Conservation (phyloP, 2,888 invertebrate species). For the Drepana falcataria region DNA sequence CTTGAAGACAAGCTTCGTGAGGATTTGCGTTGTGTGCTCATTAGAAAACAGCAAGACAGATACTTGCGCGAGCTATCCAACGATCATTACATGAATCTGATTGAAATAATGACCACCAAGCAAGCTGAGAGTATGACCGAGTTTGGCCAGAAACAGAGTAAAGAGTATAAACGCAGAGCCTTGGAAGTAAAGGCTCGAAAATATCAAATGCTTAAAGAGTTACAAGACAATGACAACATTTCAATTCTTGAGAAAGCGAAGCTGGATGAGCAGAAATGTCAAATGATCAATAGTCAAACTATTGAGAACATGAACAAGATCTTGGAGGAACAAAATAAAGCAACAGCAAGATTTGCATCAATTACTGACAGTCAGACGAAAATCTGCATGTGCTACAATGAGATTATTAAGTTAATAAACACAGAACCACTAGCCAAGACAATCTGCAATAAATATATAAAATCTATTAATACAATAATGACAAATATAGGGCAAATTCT, state of each 20-base stretch:
- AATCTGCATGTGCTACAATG: conserved; percentile 76
- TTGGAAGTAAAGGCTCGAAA: conserved; percentile 61
- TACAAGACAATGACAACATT: conserved; percentile 74
- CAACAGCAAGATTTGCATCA: conserved; percentile 67
- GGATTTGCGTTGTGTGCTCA: conserved; percentile 51
- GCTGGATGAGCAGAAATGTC: conserved; percentile 71
- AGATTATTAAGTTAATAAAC: conserved; percentile 68
- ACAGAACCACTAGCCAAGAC: conserved; percentile 58
- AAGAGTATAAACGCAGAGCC: conserved; percentile 53
- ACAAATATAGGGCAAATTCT: conserved; percentile 64
- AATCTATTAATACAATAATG: conserved; percentile 54
- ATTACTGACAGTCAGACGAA: conserved; percentile 78
- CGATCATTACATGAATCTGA: conserved; percentile 44
- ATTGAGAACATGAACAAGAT: conserved; percentile 71
- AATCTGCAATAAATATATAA: conserved; percentile 61
- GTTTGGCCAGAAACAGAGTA: conserved; percentile 52
- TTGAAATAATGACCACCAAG: conserved; percentile 56
- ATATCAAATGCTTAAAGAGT: conserved; percentile 58
- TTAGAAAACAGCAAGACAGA: conserved; percentile 53
- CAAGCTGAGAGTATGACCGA: conserved; percentile 47
- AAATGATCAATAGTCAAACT: conserved; percentile 56
- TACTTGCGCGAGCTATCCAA: conserved; percentile 47
- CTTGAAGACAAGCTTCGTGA: conserved; percentile 53
- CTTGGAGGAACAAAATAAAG: conserved; percentile 71
- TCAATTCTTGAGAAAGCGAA: conserved; percentile 57